These are phyloP conservation scores for Troilus luridus DNA, from an alignment of 2,888 invertebrate species.

Conservation along the genomic window DNA sequence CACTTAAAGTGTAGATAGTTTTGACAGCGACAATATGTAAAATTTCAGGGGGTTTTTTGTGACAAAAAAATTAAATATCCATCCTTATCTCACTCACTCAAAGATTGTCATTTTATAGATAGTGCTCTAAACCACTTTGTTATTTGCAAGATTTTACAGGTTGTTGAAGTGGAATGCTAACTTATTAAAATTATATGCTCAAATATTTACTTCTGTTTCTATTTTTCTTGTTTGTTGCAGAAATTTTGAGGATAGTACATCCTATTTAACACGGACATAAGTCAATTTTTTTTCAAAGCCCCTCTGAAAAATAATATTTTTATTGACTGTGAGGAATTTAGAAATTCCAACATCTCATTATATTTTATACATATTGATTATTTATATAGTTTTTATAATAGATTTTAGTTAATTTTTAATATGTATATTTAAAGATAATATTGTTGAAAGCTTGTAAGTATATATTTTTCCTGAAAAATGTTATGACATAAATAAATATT, in stretches of 20 bases:
- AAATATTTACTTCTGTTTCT: slow-evolving; percentile 17
- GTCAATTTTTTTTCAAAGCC: slow-evolving; percentile 4
- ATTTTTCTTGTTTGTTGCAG: slow-evolving; percentile 53
- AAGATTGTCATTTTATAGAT: neutral
- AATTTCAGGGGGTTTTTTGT: no score
- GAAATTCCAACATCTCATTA: slow-evolving; percentile 18
- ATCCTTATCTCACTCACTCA: no score
- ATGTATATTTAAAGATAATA: slow-evolving; percentile 26
- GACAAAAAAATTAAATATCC: no score
- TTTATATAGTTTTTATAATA: slow-evolving; percentile 49
- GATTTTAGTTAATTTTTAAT: neutral
- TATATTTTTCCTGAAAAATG: slow-evolving; percentile 32
- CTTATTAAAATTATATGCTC: neutral
- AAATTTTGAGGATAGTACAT: slow-evolving; percentile 58
- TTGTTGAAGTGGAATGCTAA: neutral
- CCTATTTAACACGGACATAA: slow-evolving; percentile 53
- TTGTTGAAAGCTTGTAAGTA: slow-evolving; percentile 22
- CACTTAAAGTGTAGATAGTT: no score
- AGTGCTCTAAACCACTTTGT: neutral
- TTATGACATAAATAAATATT: slow-evolving; percentile 18
- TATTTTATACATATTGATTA: slow-evolving; percentile 44
- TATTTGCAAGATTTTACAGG: neutral
- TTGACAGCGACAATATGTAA: no score
- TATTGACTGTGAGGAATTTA: slow-evolving; percentile 26
- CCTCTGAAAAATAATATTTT: neutral